A percentile compares a stretch with the other conserved stretches of the same genome.
These are phyloP conservation scores for Lasioglossum villosulum DNA, from an alignment of 2,888 invertebrate species.

Conservation along the genomic window DNA sequence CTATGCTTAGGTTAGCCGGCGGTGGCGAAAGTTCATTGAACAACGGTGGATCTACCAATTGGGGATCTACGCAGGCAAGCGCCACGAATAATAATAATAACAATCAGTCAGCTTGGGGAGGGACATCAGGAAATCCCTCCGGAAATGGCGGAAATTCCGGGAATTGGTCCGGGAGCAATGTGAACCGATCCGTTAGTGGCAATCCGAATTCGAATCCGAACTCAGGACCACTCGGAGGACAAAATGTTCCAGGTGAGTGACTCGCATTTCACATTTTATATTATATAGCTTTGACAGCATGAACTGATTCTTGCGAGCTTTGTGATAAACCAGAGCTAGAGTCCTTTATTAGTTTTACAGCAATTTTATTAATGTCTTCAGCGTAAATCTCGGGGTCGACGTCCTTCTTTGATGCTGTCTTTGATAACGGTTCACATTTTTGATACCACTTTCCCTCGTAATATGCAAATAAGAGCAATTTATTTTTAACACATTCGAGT, in stretches of 20 bases:
- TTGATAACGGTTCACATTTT: not conserved
- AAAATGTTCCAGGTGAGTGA: constrained; percentile 77
- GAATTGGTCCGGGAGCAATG: constrained; percentile 80
- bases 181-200: constrained; percentile 79
- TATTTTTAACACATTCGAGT: not conserved
- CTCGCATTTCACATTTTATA: not conserved
- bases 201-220: constrained; percentile 80
- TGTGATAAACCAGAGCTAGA: no score
- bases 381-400: no score
- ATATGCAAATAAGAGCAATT: no score
- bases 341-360: not conserved
- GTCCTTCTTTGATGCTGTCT: no score
- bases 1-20: constrained; percentile 88
- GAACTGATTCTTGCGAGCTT: no score
- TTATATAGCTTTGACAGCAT: not conserved
- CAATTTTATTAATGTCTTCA: not conserved
- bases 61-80: constrained; percentile 91
- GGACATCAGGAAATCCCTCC: constrained; percentile 80
- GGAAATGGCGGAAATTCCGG: constrained; percentile 77
- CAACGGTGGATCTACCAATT: constrained; percentile 89
- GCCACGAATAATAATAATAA: constrained; percentile 87
- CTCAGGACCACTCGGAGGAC: constrained; percentile 79
- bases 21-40: constrained; percentile 94
- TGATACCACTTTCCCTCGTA: not conserved
- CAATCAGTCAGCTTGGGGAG: constrained; percentile 86